phyloP scores from a whole-genome alignment of 2,113 vertebrate species.

The Bufo bufo region DNA sequence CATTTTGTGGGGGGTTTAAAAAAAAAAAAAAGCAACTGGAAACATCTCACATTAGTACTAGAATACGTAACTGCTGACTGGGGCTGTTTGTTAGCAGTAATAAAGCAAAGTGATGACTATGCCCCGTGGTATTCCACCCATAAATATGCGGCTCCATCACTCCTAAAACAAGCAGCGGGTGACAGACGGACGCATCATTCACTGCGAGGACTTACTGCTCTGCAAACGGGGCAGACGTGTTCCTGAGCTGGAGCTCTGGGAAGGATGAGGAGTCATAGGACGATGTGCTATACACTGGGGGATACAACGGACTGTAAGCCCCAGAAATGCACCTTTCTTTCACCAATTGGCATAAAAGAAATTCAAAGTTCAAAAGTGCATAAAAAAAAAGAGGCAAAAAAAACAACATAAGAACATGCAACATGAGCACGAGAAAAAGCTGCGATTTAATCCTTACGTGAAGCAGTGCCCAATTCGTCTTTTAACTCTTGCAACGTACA shows the following conservation, averaged over 20 bases:
- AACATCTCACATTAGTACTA: constrained; percentile 2
- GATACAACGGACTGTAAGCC: background rate
- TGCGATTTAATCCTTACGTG: too few relatives aligned
- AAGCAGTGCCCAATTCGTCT: background rate
- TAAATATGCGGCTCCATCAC: background rate
- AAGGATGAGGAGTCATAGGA: background rate
- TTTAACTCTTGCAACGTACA: background rate
- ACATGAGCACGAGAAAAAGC: too few relatives aligned
- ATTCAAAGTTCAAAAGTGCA: background rate
- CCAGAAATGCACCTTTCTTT: background rate
- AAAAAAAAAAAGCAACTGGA: constrained; percentile 10
- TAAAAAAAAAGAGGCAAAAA: background rate
- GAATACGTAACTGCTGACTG: constrained; percentile 10
- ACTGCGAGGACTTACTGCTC: background rate
- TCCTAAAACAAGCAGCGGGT: background rate
- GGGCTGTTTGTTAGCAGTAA: background rate
- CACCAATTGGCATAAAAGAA: background rate
- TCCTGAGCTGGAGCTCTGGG: background rate
- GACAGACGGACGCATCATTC: background rate
- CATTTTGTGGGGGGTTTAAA: background rate
- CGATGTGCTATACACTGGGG: background rate
- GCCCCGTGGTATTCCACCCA: background rate
- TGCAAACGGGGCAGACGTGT: background rate
- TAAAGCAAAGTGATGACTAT: constrained; percentile 9
- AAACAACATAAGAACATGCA: too few relatives aligned